These are phyloP conservation scores for Cheilosia impressa DNA, from an alignment of 2,888 invertebrate genomes.

Conservation along the genomic window DNA sequence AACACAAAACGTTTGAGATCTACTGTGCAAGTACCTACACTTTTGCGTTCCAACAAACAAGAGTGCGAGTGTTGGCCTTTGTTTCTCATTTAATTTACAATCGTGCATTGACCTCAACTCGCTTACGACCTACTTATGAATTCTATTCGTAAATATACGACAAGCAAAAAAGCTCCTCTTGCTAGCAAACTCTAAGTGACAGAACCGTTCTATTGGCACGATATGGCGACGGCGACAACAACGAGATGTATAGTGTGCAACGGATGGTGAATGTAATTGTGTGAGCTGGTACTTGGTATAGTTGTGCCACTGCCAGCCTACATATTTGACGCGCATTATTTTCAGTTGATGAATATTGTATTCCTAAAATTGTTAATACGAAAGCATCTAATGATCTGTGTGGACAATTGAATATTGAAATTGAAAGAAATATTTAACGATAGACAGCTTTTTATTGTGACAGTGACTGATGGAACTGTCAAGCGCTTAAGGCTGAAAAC, in stretches of 20 bases:
- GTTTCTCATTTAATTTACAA: constrained; percentile 76
- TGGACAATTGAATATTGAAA: too few species aligned
- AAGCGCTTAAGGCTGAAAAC: too few species aligned
- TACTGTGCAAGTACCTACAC: neutral
- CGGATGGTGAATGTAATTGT: constrained; percentile 1
- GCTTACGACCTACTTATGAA: constrained; percentile 77
- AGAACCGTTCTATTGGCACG: constrained; percentile 42
- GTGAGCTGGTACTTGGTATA: neutral
- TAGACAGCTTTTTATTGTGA: too few species aligned
- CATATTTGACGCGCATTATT: too few species aligned
- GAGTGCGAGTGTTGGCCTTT: constrained; percentile 76
- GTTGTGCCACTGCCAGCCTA: too few species aligned
- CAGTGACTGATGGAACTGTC: too few species aligned
- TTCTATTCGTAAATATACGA: constrained; percentile 32
- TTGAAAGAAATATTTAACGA: too few species aligned
- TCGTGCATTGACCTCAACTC: constrained; percentile 77
- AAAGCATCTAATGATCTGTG: too few species aligned
- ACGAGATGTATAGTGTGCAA: constrained; percentile 4
- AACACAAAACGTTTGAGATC: constrained; percentile 37
- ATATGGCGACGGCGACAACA: constrained; percentile 12
- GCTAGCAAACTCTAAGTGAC: constrained; percentile 16
- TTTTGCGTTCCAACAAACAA: constrained; percentile 31
- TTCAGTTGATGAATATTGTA: too few species aligned
- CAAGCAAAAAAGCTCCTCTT: constrained; percentile 48
- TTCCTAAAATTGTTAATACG: too few species aligned